These are phyloP conservation scores for Upupa epops DNA, from an alignment of 2,113 vertebrate genomes.

Conservation along the genomic window DNA sequence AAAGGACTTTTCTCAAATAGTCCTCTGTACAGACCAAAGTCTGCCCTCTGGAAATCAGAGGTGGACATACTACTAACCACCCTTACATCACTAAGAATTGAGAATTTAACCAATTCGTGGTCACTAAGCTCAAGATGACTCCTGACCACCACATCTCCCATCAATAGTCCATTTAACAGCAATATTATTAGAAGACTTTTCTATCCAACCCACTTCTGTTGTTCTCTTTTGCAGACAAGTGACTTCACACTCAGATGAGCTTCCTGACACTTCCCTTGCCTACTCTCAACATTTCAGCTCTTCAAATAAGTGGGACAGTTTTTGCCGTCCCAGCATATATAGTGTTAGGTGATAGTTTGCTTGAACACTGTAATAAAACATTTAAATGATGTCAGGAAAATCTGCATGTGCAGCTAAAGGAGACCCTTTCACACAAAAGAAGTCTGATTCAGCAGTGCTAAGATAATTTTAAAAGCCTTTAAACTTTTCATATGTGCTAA, in stretches of 20 bases:
- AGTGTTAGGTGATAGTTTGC: neutral
- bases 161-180: neutral
- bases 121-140: no score
- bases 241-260: neutral
- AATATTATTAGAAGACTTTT: neutral
- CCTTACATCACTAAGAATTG: no score
- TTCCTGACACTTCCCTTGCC: neutral
- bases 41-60: no score
- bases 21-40: no score
- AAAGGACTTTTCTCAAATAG: no score
- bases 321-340: neutral
- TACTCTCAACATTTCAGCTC: neutral
- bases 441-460: neutral
- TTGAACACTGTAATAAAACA: neutral
- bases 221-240: neutral
- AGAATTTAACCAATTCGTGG: no score
- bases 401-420: neutral
- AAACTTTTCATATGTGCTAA: neutral
- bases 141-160: no score
- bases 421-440: neutral
- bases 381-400: neutral
- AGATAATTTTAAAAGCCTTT: neutral
- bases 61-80: no score
- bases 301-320: neutral
- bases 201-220: neutral